Percentiles rank a stretch among this genome's conserved stretches.
phyloP scores from a whole-genome alignment of 1,140 invertebrate species.

The Brachionus asplanchnoidis region DNA sequence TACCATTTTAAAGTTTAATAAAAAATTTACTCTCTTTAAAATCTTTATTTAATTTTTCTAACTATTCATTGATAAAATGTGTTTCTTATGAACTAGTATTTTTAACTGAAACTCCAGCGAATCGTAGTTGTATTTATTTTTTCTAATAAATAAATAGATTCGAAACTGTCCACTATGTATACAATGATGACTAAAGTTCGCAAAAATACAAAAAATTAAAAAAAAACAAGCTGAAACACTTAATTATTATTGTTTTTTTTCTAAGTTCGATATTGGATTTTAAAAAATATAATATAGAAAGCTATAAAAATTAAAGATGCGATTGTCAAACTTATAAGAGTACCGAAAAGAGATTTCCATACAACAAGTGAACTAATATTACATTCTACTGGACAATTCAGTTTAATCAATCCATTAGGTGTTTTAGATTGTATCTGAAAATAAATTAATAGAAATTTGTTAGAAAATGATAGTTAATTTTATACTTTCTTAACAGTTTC shows the following conservation, averaged over 20 bases:
- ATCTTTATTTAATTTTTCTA: too few species aligned
- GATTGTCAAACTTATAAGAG: neutral
- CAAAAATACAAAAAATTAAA: too few species aligned
- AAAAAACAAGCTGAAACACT: neutral
- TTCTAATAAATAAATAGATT: too few species aligned
- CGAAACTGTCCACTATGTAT: too few species aligned
- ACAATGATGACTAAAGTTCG: too few species aligned
- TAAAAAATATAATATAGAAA: conserved; percentile 20
- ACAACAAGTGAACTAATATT: neutral
- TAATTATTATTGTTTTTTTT: neutral
- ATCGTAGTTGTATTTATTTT: too few species aligned
- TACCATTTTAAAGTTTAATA: too few species aligned
- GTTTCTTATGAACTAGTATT: too few species aligned
- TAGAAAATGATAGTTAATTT: neutral
- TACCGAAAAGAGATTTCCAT: neutral
- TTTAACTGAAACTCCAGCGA: too few species aligned
- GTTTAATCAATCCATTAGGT: neutral
- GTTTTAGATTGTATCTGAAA: neutral
- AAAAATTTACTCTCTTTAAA: too few species aligned
- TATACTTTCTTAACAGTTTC: neutral
- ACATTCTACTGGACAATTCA: neutral
- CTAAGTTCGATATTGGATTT: neutral
- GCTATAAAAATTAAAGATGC: neutral
- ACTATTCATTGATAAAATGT: too few species aligned
- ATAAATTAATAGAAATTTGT: neutral